Percentiles rank a stretch among this genome's conserved stretches.
phyloP scores from a whole-genome alignment of 2,797 vertebrate species.

The Sternotherus odoratus region DNA sequence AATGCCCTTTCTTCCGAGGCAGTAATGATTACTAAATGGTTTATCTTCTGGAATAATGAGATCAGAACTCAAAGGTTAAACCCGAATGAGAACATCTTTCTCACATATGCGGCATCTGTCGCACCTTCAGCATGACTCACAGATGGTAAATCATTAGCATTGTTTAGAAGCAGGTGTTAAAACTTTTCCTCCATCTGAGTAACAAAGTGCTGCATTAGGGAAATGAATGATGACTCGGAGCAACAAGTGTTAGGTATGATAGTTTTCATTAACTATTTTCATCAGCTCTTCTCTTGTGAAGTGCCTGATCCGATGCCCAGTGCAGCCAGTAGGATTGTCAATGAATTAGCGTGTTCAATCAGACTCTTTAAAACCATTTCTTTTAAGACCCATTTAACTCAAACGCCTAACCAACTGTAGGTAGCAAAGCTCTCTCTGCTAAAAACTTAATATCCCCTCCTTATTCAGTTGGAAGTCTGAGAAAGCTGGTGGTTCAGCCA shows the following conservation, averaged over 20 bases:
- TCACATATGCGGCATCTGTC: background rate
- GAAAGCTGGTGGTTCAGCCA: background rate
- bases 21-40: background rate
- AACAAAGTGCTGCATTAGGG: background rate
- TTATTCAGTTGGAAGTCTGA: rapidly evolving
- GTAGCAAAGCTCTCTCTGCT: background rate
- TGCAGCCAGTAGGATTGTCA: background rate
- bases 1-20: background rate
- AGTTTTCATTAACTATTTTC: background rate
- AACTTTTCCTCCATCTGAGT: background rate
- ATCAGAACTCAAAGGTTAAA: background rate
- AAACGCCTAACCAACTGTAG: background rate
- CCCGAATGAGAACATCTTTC: background rate
- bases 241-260: background rate
- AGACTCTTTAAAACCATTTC: background rate
- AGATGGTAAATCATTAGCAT: background rate
- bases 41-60: background rate
- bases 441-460: background rate
- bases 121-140: background rate
- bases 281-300: background rate
- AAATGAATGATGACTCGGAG: background rate
- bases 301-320: background rate
- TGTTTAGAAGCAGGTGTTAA: background rate
- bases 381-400: background rate
- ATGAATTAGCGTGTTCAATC: background rate